A percentile compares a stretch with the other conserved stretches of the same genome.
These are phyloP conservation scores for Dugesia japonica DNA, from an alignment of 2,888 invertebrate species.

Conservation along the genomic window DNA sequence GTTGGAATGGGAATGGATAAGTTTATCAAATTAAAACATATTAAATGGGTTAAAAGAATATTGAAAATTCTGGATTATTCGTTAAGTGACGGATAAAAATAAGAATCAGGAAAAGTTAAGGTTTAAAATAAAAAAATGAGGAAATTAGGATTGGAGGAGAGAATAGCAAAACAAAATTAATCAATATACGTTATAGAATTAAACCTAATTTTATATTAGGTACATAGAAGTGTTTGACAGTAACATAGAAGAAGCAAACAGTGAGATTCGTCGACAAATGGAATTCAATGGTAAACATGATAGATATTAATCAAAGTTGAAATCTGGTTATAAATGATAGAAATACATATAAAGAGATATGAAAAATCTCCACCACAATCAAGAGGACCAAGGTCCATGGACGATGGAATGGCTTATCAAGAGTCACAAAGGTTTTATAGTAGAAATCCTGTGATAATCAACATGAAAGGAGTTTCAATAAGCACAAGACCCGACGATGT, in stretches of 20 bases:
- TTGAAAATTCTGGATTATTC: not conserved
- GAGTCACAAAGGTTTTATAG: not conserved
- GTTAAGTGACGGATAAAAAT: not conserved
- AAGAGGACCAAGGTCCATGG: not conserved
- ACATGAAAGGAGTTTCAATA: not conserved
- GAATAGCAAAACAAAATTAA: not conserved
- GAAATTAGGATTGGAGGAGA: not conserved
- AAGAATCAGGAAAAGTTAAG: not conserved
- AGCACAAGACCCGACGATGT: not conserved
- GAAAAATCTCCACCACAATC: not conserved
- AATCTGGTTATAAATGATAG: not conserved
- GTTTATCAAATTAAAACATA: not conserved
- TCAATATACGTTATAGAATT: not conserved
- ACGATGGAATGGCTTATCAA: not conserved
- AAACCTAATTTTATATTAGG: not conserved
- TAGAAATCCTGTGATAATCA: not conserved
- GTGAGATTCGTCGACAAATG: conserved; percentile 9
- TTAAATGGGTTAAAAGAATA: not conserved
- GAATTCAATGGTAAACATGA: not conserved
- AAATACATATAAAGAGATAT: not conserved
- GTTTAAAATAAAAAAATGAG: not conserved
- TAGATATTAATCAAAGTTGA: not conserved
- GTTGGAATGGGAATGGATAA: conserved; percentile 7
- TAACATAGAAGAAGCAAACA: not conserved
- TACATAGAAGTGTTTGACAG: conserved; percentile 2